Conservation (phyloP, 2,888 invertebrate genomes). For the Lycaena phlaeas region DNA sequence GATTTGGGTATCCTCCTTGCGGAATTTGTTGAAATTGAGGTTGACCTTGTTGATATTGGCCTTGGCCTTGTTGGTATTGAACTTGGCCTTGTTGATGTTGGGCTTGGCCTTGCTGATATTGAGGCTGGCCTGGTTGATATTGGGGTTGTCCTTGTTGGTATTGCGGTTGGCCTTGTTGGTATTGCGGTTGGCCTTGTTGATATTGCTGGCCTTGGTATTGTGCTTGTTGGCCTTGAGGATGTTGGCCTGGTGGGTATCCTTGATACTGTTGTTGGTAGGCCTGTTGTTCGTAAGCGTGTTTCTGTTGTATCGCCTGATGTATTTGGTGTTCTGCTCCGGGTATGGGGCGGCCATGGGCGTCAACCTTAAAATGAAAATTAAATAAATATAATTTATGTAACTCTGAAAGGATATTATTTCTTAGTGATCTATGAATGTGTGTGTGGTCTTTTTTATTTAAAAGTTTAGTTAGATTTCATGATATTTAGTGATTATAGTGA, state of each 20-base stretch:
- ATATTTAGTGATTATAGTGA: too few species aligned
- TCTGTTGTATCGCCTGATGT: conserved; percentile 41
- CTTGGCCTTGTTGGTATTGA: conserved; percentile 19
- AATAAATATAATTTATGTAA: background rate
- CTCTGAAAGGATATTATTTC: too few species aligned
- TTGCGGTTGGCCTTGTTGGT: conserved; percentile 15
- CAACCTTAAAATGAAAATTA: conserved; percentile 34
- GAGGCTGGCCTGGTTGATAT: conserved; percentile 16
- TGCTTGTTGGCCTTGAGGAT: conserved; percentile 20
- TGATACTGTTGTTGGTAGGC: conserved; percentile 28
- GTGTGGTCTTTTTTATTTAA: too few species aligned
- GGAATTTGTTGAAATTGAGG: conserved; percentile 15
- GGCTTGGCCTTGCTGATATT: conserved; percentile 27
- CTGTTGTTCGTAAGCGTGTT: conserved; percentile 31
- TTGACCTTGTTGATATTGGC: conserved; percentile 18
- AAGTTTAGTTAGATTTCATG: too few species aligned
- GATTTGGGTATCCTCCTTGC: conserved; percentile 17
- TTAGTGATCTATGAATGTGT: too few species aligned
- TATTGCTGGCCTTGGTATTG: conserved; percentile 21
- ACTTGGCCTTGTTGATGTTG: conserved; percentile 16
- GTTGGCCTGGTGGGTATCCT: conserved; percentile 21
- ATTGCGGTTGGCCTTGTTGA: conserved; percentile 11
- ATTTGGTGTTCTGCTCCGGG: conserved; percentile 57
- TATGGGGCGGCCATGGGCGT: conserved; percentile 49
- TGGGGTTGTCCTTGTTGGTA: conserved; percentile 9